Percentiles rank a stretch among this genome's conserved stretches.
Conservation (phyloP, 2,888 invertebrate genomes). For the Cenopis cana region DNA sequence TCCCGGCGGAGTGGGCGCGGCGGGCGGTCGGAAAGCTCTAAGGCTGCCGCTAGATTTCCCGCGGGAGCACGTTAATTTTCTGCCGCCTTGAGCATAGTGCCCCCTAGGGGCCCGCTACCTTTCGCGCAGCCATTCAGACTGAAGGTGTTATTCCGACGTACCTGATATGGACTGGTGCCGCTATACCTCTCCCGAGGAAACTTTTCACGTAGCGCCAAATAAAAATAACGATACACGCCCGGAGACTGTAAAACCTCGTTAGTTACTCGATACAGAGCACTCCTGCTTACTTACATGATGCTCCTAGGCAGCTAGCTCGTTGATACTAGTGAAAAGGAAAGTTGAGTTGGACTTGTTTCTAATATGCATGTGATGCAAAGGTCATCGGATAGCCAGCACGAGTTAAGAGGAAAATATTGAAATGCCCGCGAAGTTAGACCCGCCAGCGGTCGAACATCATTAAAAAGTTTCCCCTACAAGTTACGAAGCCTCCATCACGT, state of each 20-base stretch:
- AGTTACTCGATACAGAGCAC: conserved; percentile 26
- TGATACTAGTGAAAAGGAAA: conserved; percentile 9
- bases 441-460: conserved; percentile 38
- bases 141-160: conserved; percentile 83
- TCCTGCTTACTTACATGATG: neutral
- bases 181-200: conserved; percentile 75
- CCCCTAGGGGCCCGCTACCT: conserved; percentile 86
- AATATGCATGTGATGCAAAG: conserved; percentile 30
- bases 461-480: conserved; percentile 37
- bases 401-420: conserved; percentile 41
- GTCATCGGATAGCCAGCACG: conserved; percentile 27
- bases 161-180: conserved; percentile 70
- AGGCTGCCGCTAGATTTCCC: conserved; percentile 88
- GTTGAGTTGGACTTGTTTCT: conserved; percentile 7
- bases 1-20: conserved; percentile 74
- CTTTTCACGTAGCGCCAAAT: conserved; percentile 66
- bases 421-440: conserved; percentile 37
- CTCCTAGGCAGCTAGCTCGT: conserved; percentile 2
- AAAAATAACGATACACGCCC: conserved; percentile 64
- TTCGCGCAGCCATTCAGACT: conserved; percentile 82
- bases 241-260: conserved; percentile 32
- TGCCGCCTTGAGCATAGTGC: conserved; percentile 91
- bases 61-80: conserved; percentile 89
- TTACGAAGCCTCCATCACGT: conserved; percentile 31
- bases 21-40: conserved; percentile 70